Conservation (phyloP, 2,888 invertebrate species). For the Blastobasis adustella region DNA sequence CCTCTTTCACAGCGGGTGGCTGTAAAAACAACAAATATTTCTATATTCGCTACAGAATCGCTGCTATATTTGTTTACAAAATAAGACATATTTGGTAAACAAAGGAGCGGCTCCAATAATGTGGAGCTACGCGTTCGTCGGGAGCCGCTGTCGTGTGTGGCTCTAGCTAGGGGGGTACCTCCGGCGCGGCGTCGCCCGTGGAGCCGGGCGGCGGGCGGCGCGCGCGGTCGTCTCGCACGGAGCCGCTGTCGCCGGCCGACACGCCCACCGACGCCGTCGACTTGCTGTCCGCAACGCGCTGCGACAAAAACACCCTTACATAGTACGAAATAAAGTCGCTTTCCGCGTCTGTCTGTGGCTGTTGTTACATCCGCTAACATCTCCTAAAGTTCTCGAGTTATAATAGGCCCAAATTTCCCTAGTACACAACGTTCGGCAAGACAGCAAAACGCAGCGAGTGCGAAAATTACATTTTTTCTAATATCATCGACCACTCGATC, state of each 20-base stretch:
- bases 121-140: not conserved
- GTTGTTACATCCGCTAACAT: too few relatives aligned
- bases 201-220: constrained; percentile 13
- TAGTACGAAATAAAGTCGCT: too few relatives aligned
- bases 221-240: constrained; percentile 12
- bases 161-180: too few relatives aligned
- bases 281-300: constrained; percentile 25
- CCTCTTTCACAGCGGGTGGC: constrained; percentile 23
- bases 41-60: not conserved
- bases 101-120: not conserved
- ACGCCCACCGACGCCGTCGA: constrained; percentile 38
- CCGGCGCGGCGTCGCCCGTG: constrained; percentile 17
- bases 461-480: too few relatives aligned
- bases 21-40: not conserved
- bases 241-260: constrained; percentile 41
- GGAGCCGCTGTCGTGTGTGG: not conserved
- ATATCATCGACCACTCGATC: too few relatives aligned
- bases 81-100: not conserved
- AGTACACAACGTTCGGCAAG: too few relatives aligned
- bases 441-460: too few relatives aligned
- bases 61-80: not conserved
- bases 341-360: too few relatives aligned
- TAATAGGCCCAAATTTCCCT: too few relatives aligned
- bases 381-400: too few relatives aligned
- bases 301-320: constrained; percentile 9